Percentiles rank a stretch among this genome's conserved stretches.
Conservation (phyloP, 2,797 vertebrate genomes). For the Eremophila alpestris region DNA sequence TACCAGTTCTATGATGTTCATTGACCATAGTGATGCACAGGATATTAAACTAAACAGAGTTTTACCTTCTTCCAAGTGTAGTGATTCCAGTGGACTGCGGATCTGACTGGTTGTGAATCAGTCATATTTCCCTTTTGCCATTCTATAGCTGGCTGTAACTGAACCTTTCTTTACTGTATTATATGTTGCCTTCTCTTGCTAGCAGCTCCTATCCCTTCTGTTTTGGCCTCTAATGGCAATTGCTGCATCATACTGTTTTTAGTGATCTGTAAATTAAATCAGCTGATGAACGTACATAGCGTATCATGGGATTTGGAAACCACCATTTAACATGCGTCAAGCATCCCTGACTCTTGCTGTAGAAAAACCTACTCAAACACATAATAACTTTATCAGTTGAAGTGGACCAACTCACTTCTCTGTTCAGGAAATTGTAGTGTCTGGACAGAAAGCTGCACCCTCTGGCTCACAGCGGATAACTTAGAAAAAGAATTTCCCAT, state of each 20-base stretch:
- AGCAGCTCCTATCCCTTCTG: not conserved
- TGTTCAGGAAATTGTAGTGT: not conserved
- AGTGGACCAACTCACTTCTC: not conserved
- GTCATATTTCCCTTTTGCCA: not conserved
- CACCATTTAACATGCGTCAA: not conserved
- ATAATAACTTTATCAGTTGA: not conserved
- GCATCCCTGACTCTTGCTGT: not conserved
- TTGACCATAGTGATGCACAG: not conserved
- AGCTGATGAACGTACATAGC: not conserved
- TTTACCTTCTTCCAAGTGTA: not conserved
- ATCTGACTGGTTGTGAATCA: not conserved
- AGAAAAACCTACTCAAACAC: not conserved
- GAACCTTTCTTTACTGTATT: not conserved
- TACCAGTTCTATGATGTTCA: not conserved
- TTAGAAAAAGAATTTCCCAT: not conserved
- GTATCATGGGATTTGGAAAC: not conserved
- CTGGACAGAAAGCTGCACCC: not conserved
- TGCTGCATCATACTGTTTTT: not conserved
- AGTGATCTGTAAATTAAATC: not conserved
- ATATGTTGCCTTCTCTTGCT: accelerated
- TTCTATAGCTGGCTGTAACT: not conserved
- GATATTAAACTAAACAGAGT: not conserved
- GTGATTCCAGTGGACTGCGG: not conserved
- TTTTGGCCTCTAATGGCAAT: not conserved
- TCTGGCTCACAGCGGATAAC: not conserved